Evolutionary conservation across 2,888 invertebrate species (phyloP).

Genomic region (Ormyrus nitidulus): DNA sequence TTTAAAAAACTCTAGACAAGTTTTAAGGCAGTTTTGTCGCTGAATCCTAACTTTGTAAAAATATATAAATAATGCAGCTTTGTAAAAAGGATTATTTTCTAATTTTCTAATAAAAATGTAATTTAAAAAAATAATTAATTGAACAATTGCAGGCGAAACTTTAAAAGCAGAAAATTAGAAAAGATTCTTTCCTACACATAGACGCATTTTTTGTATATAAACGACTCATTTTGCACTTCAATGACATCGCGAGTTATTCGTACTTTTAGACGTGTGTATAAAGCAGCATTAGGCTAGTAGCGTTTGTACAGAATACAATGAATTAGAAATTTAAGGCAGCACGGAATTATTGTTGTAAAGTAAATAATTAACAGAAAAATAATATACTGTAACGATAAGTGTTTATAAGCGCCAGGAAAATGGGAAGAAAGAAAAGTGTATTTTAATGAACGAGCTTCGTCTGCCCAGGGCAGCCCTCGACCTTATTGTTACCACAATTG

Average conservation of each 20-base stretch:
- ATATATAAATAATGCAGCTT: conserved; percentile 28
- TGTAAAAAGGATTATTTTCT: conserved; percentile 29
- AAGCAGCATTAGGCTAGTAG: conserved; percentile 63
- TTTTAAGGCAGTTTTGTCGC: conserved; percentile 12
- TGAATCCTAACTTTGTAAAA: conserved; percentile 3
- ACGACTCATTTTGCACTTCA: conserved; percentile 19
- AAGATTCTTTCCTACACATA: not conserved
- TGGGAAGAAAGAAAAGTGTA: conserved; percentile 61
- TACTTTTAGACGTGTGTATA: conserved; percentile 56
- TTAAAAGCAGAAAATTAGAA: conserved; percentile 7
- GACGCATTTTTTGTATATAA: conserved; percentile 54
- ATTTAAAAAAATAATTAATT: conserved; percentile 7
- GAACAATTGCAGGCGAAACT: not conserved
- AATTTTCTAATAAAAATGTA: conserved; percentile 24
- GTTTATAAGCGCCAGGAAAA: conserved; percentile 56
- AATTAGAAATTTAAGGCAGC: conserved; percentile 54
- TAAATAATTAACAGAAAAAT: conserved; percentile 57
- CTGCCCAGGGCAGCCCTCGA: conserved; percentile 65
- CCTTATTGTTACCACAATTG: conserved; percentile 63
- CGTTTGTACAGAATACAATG: conserved; percentile 72
- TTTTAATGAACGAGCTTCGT: conserved; percentile 71
- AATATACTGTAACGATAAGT: conserved; percentile 61
- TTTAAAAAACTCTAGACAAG: not conserved
- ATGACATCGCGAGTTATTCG: conserved; percentile 28
- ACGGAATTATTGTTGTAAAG: conserved; percentile 62